Base-by-base conservation (phyloP, 2,113 vertebrate genomes). In the Gallinago undulata region DNA sequence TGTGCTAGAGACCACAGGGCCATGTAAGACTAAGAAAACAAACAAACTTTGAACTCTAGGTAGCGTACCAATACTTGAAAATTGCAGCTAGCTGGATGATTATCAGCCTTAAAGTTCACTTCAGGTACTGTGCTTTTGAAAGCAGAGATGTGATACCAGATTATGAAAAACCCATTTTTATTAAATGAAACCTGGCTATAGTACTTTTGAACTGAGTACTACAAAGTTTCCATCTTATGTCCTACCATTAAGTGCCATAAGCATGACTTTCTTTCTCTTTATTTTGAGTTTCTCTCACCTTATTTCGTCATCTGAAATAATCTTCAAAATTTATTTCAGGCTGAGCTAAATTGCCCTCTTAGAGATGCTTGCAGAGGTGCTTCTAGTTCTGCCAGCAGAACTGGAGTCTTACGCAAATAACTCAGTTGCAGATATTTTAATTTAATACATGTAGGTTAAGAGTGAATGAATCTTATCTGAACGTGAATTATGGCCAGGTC, bases 21-120 rank as follows among this genome's bases (percentile, higher is more conserved):
- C 31, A 23, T 30, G 81, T 77, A 84, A 95, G 80, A 95, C 35
- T 19, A 39, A 55, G 63, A 83, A 93, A 93, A 90, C 14, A 97
- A 94, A 91, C 64, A 50, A 50, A 70, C 59, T 74, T 33, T 77
- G 78, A 94, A 92, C 47, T 90, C 82, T 50, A 74, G 31, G 25
- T 84, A 79, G 37, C 0, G 0, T 37, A 70, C 6, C 23, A 63
- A 37, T 55, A 85, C 59, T 68, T 90, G 31, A 79, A 84, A 94
- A 88, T 33, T 47, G n/a, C 80, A 85, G 53, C 23, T 41, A 90
- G 55, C 9, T 59, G 81, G 55, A 85, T 81, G 17, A 67, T 14
- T 73, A 69, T 63, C 70, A 74, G 41, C 24, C 62, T 41, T 57
- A 45, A 82, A 96, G 62, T 85, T 93, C 84, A 85, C 25, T 74